Percentiles rank a stretch among this genome's conserved stretches.
These are phyloP conservation scores for Alloscopus bannaensis DNA, from an alignment of 2,888 invertebrate genomes.

Conservation along the genomic window DNA sequence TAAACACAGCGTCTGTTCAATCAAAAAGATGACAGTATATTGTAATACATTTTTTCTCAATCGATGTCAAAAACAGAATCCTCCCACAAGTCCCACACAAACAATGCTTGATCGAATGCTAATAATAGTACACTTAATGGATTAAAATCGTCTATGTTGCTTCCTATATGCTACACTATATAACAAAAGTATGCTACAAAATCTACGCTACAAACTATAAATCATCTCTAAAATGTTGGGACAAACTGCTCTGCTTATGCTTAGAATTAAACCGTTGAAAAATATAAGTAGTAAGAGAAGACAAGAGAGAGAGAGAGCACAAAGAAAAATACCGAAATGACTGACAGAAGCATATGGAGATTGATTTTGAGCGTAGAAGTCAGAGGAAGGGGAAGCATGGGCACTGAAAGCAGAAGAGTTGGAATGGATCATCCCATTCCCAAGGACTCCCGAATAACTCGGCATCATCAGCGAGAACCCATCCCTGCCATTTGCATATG, in stretches of 20 bases:
- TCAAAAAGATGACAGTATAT: too few relatives aligned
- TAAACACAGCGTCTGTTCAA: too few relatives aligned
- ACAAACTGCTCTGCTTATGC: not conserved
- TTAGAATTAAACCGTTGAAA: not conserved
- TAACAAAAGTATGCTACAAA: not conserved
- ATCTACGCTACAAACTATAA: too few relatives aligned
- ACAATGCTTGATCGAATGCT: too few relatives aligned
- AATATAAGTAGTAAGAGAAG: constrained; percentile 1
- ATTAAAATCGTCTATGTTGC: too few relatives aligned
- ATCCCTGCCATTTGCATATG: constrained; percentile 64
- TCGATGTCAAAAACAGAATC: too few relatives aligned
- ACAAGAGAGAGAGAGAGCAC: constrained; percentile 31
- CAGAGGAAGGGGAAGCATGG: constrained; percentile 69
- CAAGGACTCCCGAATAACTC: constrained; percentile 43
- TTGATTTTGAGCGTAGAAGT: constrained; percentile 70
- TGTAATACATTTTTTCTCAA: too few relatives aligned
- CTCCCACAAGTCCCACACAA: too few relatives aligned
- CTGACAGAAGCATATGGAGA: constrained; percentile 72
- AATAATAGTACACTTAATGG: too few relatives aligned
- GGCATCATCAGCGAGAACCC: constrained; percentile 45
- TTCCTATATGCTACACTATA: too few relatives aligned
- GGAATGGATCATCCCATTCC: constrained; percentile 70
- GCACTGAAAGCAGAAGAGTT: constrained; percentile 70
- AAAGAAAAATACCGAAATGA: constrained; percentile 70
- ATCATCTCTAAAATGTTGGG: not conserved